A percentile compares a stretch with the other conserved stretches of the same genome.
These are phyloP conservation scores for Lepidocyrtinus sp. DNA, from an alignment of 2,888 invertebrate species.

Conservation along the genomic window DNA sequence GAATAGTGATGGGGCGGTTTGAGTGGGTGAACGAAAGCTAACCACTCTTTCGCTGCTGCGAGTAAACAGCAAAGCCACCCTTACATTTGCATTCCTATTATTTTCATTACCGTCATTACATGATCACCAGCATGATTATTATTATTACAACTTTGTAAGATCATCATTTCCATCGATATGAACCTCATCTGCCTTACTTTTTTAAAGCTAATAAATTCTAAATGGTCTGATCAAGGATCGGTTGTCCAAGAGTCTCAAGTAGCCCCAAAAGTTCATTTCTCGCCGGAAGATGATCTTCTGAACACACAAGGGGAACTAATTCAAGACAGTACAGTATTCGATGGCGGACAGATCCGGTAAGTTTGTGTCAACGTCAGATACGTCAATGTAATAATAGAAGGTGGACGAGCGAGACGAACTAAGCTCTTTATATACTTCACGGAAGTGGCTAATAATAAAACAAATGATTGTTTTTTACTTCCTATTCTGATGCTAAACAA, in stretches of 20 bases:
- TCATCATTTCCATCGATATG: not conserved
- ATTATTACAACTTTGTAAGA: constrained; percentile 1
- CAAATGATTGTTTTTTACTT: constrained; percentile 21
- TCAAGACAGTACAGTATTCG: not conserved
- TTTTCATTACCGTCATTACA: constrained; percentile 43
- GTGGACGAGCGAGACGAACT: constrained; percentile 22
- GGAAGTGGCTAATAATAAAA: constrained; percentile 37
- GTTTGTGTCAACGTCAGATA: constrained; percentile 24
- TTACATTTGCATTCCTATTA: constrained; percentile 42
- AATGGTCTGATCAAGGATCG: not conserved
- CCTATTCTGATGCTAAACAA: constrained; percentile 28
- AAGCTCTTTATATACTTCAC: constrained; percentile 37
- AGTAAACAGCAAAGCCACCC: constrained; percentile 46
- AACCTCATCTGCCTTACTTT: too few relatives aligned
- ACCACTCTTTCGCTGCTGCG: constrained; percentile 43
- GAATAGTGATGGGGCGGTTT: constrained; percentile 70
- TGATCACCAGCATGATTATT: constrained; percentile 49
- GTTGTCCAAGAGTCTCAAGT: not conserved
- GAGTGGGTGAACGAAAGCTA: constrained; percentile 61
- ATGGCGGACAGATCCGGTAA: constrained; percentile 31
- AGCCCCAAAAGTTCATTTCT: not conserved
- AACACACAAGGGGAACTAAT: not conserved
- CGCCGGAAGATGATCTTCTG: not conserved
- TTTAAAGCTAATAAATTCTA: not conserved
- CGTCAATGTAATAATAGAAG: constrained; percentile 45